Percentiles rank a stretch among this genome's conserved stretches.
These are phyloP conservation scores for Drosophila ambigua DNA, from an alignment of 1,140 invertebrate genomes.

Conservation along the genomic window DNA sequence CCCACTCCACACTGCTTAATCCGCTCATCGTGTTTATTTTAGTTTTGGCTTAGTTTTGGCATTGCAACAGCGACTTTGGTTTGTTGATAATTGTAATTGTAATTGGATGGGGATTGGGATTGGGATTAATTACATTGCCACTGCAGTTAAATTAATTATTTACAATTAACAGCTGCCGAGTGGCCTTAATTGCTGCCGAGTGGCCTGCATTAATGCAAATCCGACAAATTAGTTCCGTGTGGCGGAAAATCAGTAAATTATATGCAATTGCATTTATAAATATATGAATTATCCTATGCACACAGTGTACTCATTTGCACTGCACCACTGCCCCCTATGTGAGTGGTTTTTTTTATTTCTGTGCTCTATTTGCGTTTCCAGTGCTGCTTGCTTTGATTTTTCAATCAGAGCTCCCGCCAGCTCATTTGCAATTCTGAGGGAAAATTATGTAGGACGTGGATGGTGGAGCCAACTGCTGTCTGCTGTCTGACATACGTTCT, in stretches of 20 bases:
- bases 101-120: conserved; percentile 36
- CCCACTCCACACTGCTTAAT: neutral
- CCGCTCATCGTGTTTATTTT: neutral
- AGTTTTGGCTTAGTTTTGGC: conserved; percentile 23
- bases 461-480: too few relatives aligned
- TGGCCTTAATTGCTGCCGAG: conserved; percentile 31
- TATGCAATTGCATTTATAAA: conserved; percentile 31
- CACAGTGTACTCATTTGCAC: neutral
- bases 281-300: neutral
- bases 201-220: conserved; percentile 29
- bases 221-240: conserved; percentile 1
- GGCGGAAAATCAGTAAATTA: conserved; percentile 7
- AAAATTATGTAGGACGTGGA: conserved; percentile 1
- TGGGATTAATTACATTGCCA: conserved; percentile 40
- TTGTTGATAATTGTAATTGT: conserved; percentile 34
- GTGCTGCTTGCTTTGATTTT: conserved; percentile 42
- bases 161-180: conserved; percentile 46
- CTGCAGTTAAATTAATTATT: conserved; percentile 43
- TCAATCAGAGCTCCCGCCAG: conserved; percentile 31
- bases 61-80: conserved; percentile 12
- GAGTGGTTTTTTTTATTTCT: conserved; percentile 72
- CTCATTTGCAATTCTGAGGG: conserved; percentile 26
- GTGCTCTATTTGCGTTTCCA: conserved; percentile 6
- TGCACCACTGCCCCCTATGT: neutral
- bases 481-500: too few relatives aligned